Evolutionary conservation across 1,140 invertebrate species (phyloP).

Genomic region (Drosophila baimaii): DNA sequence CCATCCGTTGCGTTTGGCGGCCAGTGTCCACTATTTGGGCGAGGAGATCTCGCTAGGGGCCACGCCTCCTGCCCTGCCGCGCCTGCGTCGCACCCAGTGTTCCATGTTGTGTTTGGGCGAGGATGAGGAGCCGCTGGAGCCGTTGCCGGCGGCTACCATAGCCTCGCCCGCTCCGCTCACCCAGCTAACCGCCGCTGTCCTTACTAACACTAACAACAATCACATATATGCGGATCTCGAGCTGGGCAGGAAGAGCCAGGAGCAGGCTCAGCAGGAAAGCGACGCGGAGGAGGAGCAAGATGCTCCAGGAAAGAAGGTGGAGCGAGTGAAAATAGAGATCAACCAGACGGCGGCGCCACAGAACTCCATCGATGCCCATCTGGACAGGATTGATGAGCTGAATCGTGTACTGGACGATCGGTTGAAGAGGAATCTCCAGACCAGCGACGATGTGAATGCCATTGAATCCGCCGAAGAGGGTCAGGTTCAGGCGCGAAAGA

Average conservation of each 20-base stretch:
- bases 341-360: constrained; percentile 57
- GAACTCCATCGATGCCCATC: constrained; percentile 77
- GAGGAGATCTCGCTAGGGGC: constrained; percentile 58
- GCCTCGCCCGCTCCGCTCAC: constrained; percentile 35
- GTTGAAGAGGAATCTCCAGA: constrained; percentile 61
- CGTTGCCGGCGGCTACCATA: constrained; percentile 33
- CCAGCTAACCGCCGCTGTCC: constrained; percentile 46
- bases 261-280: constrained; percentile 12
- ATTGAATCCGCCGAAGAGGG: constrained; percentile 65
- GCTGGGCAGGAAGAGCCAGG: constrained; percentile 21
- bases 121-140: constrained; percentile 46
- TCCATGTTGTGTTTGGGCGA: constrained; percentile 79
- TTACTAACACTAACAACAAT: constrained; percentile 79
- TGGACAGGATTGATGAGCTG: constrained; percentile 78
- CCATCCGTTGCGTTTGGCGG: constrained; percentile 71
- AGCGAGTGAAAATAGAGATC: constrained; percentile 72
- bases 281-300: constrained; percentile 24
- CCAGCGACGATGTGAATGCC: constrained; percentile 62
- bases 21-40: constrained; percentile 71
- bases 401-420: constrained; percentile 79
- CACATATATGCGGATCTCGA: constrained; percentile 82
- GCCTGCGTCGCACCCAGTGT: constrained; percentile 69
- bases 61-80: constrained; percentile 54
- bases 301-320: not conserved
- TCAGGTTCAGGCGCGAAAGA: constrained; percentile 26